phyloP scores from a whole-genome alignment of 2,797 vertebrate species.

The Anguilla obscura region DNA sequence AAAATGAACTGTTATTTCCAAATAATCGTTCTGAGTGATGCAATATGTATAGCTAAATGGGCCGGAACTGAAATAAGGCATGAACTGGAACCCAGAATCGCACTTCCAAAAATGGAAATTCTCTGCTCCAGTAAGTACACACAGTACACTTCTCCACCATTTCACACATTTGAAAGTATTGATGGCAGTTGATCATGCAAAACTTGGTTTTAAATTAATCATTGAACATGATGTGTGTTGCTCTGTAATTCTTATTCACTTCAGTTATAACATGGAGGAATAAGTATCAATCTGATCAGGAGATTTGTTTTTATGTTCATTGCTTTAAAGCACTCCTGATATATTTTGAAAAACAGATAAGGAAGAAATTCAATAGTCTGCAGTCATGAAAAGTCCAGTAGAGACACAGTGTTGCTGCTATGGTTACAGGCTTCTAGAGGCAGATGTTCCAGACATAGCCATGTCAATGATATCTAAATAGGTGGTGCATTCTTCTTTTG shows the following conservation, averaged over 20 bases:
- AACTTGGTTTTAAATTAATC: not conserved
- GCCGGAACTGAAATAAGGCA: not conserved
- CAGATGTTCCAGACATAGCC: not conserved
- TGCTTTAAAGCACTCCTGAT: not conserved
- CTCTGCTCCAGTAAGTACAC: not conserved
- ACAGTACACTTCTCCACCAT: not conserved
- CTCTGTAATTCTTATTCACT: not conserved
- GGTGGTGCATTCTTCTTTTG: not conserved
- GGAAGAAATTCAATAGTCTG: not conserved
- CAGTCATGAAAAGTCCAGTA: not conserved
- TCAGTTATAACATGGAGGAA: not conserved
- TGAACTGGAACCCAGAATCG: not conserved
- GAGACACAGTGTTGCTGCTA: slow-evolving; percentile 5
- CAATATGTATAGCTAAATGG: not conserved
- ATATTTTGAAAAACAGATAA: not conserved
- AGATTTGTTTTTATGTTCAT: not conserved
- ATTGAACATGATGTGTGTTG: not conserved
- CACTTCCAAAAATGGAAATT: not conserved
- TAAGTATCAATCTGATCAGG: not conserved
- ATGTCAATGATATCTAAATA: not conserved
- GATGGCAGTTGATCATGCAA: not conserved
- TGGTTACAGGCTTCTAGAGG: not conserved
- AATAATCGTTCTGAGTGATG: not conserved
- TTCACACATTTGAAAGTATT: not conserved
- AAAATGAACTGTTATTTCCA: not conserved